phyloP scores from a whole-genome alignment of 2,113 vertebrate genomes.

The Platanista minor region DNA sequence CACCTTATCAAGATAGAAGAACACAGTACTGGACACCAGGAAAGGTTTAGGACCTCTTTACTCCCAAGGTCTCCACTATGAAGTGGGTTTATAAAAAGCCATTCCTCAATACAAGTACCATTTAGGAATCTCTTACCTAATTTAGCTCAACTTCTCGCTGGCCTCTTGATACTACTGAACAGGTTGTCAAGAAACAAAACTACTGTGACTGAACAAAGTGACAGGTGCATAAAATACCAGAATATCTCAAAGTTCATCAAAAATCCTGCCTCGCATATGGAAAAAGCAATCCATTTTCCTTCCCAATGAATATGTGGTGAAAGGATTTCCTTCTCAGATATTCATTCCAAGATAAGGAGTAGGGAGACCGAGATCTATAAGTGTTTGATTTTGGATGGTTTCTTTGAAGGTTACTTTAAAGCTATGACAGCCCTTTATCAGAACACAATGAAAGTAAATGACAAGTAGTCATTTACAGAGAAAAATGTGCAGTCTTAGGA shows the following conservation, averaged over 20 bases:
- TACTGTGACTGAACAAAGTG: not conserved
- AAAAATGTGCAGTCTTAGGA: not conserved
- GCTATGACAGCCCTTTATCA: constrained; percentile 9
- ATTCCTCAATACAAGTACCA: not conserved
- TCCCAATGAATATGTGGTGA: not conserved
- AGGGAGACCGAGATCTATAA: constrained; percentile 12
- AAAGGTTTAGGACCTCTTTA: not conserved
- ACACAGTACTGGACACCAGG: not conserved
- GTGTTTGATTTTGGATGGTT: constrained; percentile 3
- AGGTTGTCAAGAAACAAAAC: constrained; percentile 17
- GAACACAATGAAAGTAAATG: constrained; percentile 38
- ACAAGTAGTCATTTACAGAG: not conserved
- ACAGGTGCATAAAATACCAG: constrained; percentile 4
- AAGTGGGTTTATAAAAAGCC: not conserved
- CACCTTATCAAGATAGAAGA: not conserved
- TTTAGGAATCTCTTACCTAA: not conserved
- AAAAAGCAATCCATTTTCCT: not conserved
- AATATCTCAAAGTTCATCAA: constrained; percentile 32
- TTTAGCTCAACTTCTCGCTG: not conserved
- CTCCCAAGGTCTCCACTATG: not conserved
- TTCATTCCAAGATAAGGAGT: constrained; percentile 1
- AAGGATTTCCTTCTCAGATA: constrained; percentile 19
- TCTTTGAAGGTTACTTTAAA: constrained; percentile 46
- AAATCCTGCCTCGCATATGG: not conserved
- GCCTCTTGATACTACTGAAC: not conserved